Conservation (phyloP, 2,113 vertebrate species). For the Nymphicus hollandicus region DNA sequence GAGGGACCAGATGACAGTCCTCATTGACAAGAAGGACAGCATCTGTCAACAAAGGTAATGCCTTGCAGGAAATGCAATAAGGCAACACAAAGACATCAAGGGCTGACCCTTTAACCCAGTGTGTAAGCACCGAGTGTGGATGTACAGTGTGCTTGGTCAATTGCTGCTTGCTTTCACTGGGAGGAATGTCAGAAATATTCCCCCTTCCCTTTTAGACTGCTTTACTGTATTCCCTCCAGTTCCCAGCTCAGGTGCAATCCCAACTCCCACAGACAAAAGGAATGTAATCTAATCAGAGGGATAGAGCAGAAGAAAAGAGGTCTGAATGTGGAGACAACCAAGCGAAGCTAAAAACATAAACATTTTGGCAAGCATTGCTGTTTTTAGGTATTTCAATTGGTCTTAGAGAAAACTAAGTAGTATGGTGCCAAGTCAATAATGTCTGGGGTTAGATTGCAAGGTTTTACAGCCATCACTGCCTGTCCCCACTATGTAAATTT, state of each 20-base stretch:
- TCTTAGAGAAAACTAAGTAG: constrained; percentile 33
- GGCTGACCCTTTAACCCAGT: constrained; percentile 19
- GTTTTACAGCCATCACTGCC: constrained; percentile 1
- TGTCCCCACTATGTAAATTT: background rate
- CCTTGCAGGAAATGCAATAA: constrained; percentile 14
- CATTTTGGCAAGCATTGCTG: constrained; percentile 27
- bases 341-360: background rate
- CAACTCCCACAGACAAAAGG: background rate
- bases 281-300: constrained; percentile 15
- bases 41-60: constrained; percentile 38
- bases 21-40: background rate
- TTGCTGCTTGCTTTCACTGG: constrained; percentile 44
- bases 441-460: constrained; percentile 14
- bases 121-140: background rate
- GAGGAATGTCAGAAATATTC: constrained; percentile 39
- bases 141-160: constrained; percentile 44
- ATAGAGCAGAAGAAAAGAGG: background rate
- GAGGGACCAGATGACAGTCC: constrained; percentile 23
- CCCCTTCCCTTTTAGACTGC: background rate
- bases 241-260: background rate
- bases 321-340: background rate
- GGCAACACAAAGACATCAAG: constrained; percentile 3
- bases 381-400: constrained; percentile 46
- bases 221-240: constrained; percentile 40
- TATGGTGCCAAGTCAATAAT: constrained; percentile 50